Evolutionary conservation across 2,888 invertebrate species (phyloP), one percentile per base, ranked within the genome.

Genomic region (Limnephilus lunatus): DNA sequence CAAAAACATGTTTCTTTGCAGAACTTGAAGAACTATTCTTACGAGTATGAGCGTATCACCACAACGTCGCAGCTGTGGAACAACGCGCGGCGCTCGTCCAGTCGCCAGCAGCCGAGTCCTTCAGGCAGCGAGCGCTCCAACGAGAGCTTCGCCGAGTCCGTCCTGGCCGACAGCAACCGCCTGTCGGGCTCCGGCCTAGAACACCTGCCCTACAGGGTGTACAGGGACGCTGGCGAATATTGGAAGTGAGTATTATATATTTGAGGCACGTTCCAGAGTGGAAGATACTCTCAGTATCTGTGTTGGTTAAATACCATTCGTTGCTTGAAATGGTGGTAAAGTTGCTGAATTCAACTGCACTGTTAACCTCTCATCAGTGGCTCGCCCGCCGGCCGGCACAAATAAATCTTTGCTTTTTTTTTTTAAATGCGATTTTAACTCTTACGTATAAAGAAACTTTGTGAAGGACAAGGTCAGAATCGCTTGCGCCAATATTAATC

Each of bases 141-240:
- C 94, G 95, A 97, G 96, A 95, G 97, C 95, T 96, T 96, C 95
- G 95, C 96, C 93, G 95, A 96, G 94, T 95, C 96, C 94, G 95
- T 96, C 93, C 94, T 96, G 83, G 95, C 96, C 80, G 95, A 96
- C 95, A 94, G 96, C 94, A 95, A 96, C 95, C 93, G 95, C 94
- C 94, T 96, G 94, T 94, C 96, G 93, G 94, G 96, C 93, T 94
- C 96, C 93, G 94, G 94, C 94, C 92, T 94, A 94, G 96, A 97
- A 3, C 97, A 97, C 94, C 96, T 97, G 92, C 98, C 98, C 25
- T 97, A 97, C 94, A 96, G 97, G 94, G 96, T 98, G 93, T 98
- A 98, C 95, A 97, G 97, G 95, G 97, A 97, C 95, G 97, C 98
- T 68, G 97, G 97, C 92, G 98, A 98, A 95, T 98, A 98, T 96